Evolutionary conservation across 2,888 invertebrate genomes (phyloP).

Genomic region (Caenorhabditis macrosperma): DNA sequence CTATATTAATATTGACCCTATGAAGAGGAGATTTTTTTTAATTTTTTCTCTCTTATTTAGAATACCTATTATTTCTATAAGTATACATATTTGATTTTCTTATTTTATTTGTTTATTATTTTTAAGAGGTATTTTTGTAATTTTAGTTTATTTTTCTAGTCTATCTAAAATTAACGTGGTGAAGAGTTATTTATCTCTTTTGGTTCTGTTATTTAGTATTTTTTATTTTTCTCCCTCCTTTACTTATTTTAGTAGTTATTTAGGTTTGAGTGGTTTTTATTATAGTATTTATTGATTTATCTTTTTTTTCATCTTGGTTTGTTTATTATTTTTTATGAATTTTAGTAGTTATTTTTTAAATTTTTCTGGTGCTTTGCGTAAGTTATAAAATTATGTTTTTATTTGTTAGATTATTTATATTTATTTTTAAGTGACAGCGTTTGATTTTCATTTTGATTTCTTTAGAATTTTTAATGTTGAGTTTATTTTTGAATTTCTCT

Average conservation of each 20-base stretch:
- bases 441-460: conserved; percentile 74
- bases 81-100: conserved; percentile 67
- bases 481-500: conserved; percentile 66
- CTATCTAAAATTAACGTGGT: conserved; percentile 66
- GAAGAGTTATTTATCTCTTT: conserved; percentile 56
- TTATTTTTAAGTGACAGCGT: conserved; percentile 72
- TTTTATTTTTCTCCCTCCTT: conserved; percentile 47
- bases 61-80: conserved; percentile 64
- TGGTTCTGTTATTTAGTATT: conserved; percentile 47
- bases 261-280: conserved; percentile 81
- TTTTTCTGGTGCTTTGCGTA: conserved; percentile 72
- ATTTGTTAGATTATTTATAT: conserved; percentile 72
- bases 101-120: conserved; percentile 73
- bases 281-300: conserved; percentile 64
- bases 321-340: conserved; percentile 82
- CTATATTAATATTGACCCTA: conserved; percentile 67
- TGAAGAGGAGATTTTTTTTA: conserved; percentile 70
- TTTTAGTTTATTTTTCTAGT: conserved; percentile 72
- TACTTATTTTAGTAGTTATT: conserved; percentile 29
- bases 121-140: conserved; percentile 73
- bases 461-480: conserved; percentile 71
- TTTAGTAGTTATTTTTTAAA: conserved; percentile 72
- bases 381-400: conserved; percentile 71
- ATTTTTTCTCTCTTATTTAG: conserved; percentile 68
- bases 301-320: conserved; percentile 61